Conservation (phyloP, 92 coral and sea anemone genomes). For the Phenganax stokvisi region DNA sequence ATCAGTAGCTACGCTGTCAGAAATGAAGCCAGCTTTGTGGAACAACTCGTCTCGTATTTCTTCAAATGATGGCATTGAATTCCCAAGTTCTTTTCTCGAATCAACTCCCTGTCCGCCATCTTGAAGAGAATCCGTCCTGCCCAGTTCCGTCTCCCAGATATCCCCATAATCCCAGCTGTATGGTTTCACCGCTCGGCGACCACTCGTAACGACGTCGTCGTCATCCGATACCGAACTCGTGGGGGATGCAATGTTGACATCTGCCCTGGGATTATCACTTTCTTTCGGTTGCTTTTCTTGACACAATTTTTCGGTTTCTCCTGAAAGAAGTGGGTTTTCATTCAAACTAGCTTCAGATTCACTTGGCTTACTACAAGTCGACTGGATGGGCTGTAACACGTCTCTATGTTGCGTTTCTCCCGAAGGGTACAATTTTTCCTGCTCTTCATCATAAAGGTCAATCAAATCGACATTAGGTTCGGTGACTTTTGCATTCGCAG, state of each 20-base stretch:
- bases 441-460: too few species aligned
- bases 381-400: too few species aligned
- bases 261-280: not conserved
- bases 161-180: constrained; percentile 42
- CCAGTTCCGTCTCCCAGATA: constrained; percentile 33
- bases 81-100: not conserved
- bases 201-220: constrained; percentile 19
- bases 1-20: not conserved
- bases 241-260: not conserved
- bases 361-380: too few species aligned
- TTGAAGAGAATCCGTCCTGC: not conserved
- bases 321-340: not conserved
- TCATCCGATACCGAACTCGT: not conserved
- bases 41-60: constrained; percentile 38
- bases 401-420: too few species aligned
- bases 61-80: constrained; percentile 21
- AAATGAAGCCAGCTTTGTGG: constrained; percentile 26
- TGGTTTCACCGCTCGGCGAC: constrained; percentile 35
- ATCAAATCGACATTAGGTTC: too few species aligned
- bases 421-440: too few species aligned
- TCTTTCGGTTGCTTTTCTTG: not conserved
- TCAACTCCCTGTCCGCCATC: not conserved
- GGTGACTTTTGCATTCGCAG: too few species aligned
- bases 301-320: not conserved
- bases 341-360: not conserved